Evolutionary conservation across 1,140 invertebrate species (phyloP), one percentile per base, ranked within the genome.

Genomic region (Drusus annulatus): DNA sequence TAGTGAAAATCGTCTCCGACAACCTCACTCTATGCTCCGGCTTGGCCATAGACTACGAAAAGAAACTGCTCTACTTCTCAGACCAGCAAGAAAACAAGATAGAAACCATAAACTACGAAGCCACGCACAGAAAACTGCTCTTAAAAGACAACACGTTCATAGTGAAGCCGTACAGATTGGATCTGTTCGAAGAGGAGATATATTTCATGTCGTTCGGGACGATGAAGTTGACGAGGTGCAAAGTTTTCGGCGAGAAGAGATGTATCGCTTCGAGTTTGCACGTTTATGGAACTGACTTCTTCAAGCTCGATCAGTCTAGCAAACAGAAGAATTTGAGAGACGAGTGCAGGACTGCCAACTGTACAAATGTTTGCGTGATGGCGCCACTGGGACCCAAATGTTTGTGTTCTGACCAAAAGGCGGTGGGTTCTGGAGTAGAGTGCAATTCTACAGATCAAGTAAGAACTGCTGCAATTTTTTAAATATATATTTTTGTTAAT

Each of bases 11-110:
- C 68, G 6, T 91, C 16, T 56, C 87, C 7, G 85, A 85, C 68
- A 85, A 85, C 1, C 71, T 85, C n/a, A 87, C 90, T 8, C 91
- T 92, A 84, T 92, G 96, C 15, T 91, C 90, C 2, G 93, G 93
- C 0, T 81, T 97, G 0, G 89, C 94, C 0, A 90, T 92, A 45
- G 95, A 96, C 89, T 88, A 91, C 65, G 90, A 93, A 77, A 92
- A 91, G 78, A 89, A 90, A 78, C 84, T 90, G 52, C 84, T 97
- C 0, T 97, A 96, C 85, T 94, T 93, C 86, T 89, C 91, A 0
- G 94, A 95, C 85, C 87, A 92, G 80, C 92, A 90, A 85, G 85
- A 85, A 13, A 91, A 90, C 74, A 89, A 89, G 8, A 91, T 97
- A 19, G 91, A 93, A 84, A 88, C 90, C 68, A 89, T 93, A n/a